Percentiles rank a stretch among this genome's conserved stretches.
These are phyloP conservation scores for Pseudomyrmex concolor DNA, from an alignment of 1,140 invertebrate species.

Conservation along the genomic window DNA sequence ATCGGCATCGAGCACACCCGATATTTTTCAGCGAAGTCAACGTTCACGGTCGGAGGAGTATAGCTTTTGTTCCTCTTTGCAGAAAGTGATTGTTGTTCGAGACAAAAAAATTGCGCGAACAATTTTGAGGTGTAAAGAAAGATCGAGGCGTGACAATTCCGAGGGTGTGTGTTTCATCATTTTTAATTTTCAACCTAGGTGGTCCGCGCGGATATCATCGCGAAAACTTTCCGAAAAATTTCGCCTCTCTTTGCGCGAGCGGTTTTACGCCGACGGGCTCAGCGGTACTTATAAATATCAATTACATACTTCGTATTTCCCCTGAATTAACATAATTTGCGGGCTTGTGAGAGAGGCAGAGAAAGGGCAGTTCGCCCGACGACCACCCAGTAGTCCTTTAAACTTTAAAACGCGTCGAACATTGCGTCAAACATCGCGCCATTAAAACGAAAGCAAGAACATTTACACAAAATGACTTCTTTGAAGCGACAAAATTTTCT, in stretches of 20 bases:
- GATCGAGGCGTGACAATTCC: too few relatives aligned
- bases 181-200: conserved; percentile 28
- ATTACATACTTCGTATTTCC: conserved; percentile 81
- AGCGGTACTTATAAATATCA: conserved; percentile 81
- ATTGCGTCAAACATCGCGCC: too few relatives aligned
- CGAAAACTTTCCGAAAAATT: conserved; percentile 10
- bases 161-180: neutral
- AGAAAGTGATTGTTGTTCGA: neutral
- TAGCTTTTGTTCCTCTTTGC: neutral
- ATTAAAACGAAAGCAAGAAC: too few relatives aligned
- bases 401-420: conserved; percentile 40
- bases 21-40: neutral
- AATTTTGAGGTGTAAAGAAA: too few relatives aligned
- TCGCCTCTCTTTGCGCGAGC: neutral
- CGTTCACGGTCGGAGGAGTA: neutral
- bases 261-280: conserved; percentile 28
- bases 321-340: conserved; percentile 82
- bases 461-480: too few relatives aligned
- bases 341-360: conserved; percentile 53
- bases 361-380: conserved; percentile 77
- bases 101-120: neutral
- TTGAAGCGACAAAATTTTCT: too few relatives aligned
- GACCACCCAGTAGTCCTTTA: conserved; percentile 81
- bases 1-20: conserved; percentile 21
- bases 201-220: neutral